Evolutionary conservation across 2,888 invertebrate genomes (phyloP), one percentile per base, ranked within the genome.

Genomic region (Nomada fabriciana): DNA sequence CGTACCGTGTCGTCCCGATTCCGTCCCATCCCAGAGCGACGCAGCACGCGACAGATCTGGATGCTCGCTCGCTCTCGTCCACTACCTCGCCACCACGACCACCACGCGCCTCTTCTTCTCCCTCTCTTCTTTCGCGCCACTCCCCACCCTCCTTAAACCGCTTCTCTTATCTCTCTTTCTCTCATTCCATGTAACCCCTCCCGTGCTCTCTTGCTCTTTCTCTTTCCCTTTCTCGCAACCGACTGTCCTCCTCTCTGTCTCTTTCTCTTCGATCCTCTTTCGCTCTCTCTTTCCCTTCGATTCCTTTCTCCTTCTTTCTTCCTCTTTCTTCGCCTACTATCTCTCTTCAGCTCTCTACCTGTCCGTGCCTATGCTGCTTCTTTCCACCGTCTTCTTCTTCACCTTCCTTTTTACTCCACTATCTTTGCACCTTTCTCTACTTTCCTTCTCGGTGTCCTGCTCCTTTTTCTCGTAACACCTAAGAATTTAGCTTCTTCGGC

Each of bases 11-110:
- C 87, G 84, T 88, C 87, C 86, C 90, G 89, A 83, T 89, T 86
- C 81, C 85, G 85, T 89, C 87, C 86, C 89, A 86, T 89, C 87
- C 85, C 89, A 87, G 87, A 82, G 86, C 84, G 84, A 88, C 81
- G 88, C 86, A 90, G 91, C 90, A 90, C 90, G 90, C 90, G 90
- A 90, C 90, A 89, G 90, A 89, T 91, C 89, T 89, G 85, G 86
- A 89, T 76, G 80, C 85, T 87, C 78, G 85, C 78, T 83, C 76
- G 82, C 76, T 80, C 80, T 83, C 80, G 68, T 72, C 80, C 83
- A 83, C 88, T 87, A 85, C 87, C 85, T 72, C 79, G 82, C 86
- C 81, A 76, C 82, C 84, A 78, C 80, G 82, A 83, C 84, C 87
- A 84, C 76, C 84, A 77, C 82, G 82, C 83, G 82, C 76, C 82